Evolutionary conservation across 2,113 vertebrate genomes (phyloP).

Genomic region (Ovibos moschatus): DNA sequence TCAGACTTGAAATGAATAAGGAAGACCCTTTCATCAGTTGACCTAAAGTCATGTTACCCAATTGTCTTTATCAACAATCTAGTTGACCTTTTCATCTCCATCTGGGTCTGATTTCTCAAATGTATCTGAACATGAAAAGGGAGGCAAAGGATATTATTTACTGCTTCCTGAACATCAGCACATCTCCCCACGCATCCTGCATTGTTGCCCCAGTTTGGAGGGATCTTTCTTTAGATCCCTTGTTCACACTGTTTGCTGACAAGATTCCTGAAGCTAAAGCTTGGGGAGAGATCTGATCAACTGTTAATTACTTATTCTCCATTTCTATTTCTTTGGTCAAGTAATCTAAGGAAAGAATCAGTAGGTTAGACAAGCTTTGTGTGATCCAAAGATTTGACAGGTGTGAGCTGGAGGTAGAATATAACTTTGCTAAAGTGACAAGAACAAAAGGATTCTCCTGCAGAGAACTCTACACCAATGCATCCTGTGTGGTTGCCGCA

Average conservation of each 20-base stretch:
- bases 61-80: neutral
- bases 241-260: neutral
- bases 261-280: neutral
- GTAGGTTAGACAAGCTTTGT: neutral
- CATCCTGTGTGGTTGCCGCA: neutral
- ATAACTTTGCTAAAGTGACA: neutral
- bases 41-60: neutral
- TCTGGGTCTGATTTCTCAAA: neutral
- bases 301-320: neutral
- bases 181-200: rapidly evolving
- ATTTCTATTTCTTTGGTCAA: neutral
- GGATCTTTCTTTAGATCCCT: neutral
- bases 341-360: neutral
- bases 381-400: neutral
- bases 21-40: neutral
- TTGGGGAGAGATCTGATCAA: neutral
- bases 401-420: neutral
- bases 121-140: neutral
- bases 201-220: neutral
- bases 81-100: neutral
- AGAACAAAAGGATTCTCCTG: neutral
- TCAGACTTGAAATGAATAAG: neutral
- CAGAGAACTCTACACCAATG: neutral
- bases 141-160: neutral
- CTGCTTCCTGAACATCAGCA: neutral